Evolutionary conservation across 2,113 vertebrate genomes (phyloP), one percentile per base, ranked within the genome.

Genomic region (Neotragus pygmaeus): DNA sequence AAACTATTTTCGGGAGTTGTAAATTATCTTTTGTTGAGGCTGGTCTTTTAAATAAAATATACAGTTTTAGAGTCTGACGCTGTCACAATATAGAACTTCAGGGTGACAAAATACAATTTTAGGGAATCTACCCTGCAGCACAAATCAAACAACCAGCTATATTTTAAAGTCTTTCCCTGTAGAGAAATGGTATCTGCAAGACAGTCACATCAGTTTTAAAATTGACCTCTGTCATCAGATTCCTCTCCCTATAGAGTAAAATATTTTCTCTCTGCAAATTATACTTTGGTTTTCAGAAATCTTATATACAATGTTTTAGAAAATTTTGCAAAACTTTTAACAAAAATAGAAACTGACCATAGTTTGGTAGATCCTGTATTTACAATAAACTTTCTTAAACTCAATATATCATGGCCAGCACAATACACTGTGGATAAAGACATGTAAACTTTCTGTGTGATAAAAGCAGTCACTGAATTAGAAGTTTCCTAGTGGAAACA

Each of bases 1-100:
- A 98, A 98, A 98, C 96, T 33, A 49, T 98, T 93, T 93, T 98
- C 94, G 97, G 96, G 98, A 98, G 96, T 93, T 97, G 85, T 96
- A 98, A 98, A 98, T 98, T 92, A 95, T 97, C 96, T 97, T 98
- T 98, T 97, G 97, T 98, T 98, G 98, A 97, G 98, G 98, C 95
- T 98, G 97, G 97, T 93, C 92, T 98, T 98, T 98, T 98, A 98
- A 98, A 98, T 98, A 98, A 98, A 98, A 98, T 86, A 98, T 93
- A 97, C 97, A 91, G 95, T 98, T 96, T 98, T 97, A 98, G 97
- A 98, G 97, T 98, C 97, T 98, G 94, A 98, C 97, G 6, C 60
- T 98, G 96, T 90, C 98, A 98, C 73, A 98, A 98, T 97, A 96
- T 47, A 66, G 89, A 98, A 96, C 96, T 98, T 98, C 89, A 91